These are phyloP conservation scores for Cyprinella venusta DNA, from an alignment of 2,797 vertebrate species.

Conservation along the genomic window DNA sequence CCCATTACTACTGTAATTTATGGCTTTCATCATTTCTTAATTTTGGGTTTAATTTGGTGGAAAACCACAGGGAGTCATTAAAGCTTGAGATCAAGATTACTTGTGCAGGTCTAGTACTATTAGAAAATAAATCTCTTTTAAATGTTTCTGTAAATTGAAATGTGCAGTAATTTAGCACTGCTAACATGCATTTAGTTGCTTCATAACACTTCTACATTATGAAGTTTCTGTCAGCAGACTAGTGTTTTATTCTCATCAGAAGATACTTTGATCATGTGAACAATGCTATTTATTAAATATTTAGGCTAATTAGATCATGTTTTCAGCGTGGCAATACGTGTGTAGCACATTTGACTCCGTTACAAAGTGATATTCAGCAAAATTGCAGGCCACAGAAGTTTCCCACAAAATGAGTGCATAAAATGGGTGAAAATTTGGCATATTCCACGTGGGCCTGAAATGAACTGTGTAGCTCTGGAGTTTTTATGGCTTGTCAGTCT, in stretches of 20 bases:
- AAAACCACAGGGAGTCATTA: background rate
- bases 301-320: background rate
- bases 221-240: background rate
- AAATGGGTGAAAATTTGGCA: background rate
- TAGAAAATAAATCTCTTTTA: background rate
- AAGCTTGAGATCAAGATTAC: background rate
- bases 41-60: background rate
- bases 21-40: background rate
- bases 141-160: background rate
- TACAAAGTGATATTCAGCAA: background rate
- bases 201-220: background rate
- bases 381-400: background rate
- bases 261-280: background rate
- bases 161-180: background rate
- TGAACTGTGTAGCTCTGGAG: background rate
- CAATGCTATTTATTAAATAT: background rate
- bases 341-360: background rate
- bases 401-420: background rate
- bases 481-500: slow-evolving; percentile 23
- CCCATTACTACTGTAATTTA: background rate
- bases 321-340: background rate
- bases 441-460: background rate
- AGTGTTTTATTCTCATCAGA: background rate
- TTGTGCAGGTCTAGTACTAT: background rate
- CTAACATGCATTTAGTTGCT: background rate